Percentiles rank a stretch among this genome's conserved stretches.
These are phyloP conservation scores for Syritta pipiens DNA, from an alignment of 2,888 invertebrate species.

Conservation along the genomic window DNA sequence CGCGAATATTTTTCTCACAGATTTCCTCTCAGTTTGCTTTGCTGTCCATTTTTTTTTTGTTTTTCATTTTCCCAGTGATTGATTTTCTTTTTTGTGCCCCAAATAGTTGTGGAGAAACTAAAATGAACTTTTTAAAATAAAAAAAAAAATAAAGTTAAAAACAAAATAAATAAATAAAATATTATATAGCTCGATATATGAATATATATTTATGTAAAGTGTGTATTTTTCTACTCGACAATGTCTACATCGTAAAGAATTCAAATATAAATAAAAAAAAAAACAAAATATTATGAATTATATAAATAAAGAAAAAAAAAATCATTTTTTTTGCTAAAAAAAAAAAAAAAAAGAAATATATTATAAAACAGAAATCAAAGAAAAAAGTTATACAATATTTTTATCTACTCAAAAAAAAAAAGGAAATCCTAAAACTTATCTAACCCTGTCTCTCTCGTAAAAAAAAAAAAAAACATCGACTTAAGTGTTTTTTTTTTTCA, in stretches of 20 bases:
- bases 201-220: slow-evolving; percentile 52
- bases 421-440: not conserved
- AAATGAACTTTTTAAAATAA: not conserved
- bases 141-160: not conserved
- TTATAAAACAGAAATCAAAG: not conserved
- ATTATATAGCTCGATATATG: slow-evolving; percentile 36
- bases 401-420: slow-evolving; percentile 17
- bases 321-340: too few relatives aligned
- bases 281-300: not conserved
- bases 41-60: not conserved
- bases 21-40: not conserved
- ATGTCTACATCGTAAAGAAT: slow-evolving; percentile 30
- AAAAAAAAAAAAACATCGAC: slow-evolving; percentile 24
- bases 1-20: slow-evolving; percentile 25
- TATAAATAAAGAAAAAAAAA: not conserved
- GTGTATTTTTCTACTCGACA: slow-evolving; percentile 49
- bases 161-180: slow-evolving; percentile 17
- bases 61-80: not conserved
- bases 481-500: not conserved
- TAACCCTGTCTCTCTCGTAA: not conserved
- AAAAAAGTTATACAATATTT: slow-evolving; percentile 2
- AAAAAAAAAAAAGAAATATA: not conserved
- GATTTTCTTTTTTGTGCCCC: not conserved
- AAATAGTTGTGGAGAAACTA: slow-evolving; percentile 17
- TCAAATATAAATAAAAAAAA: slow-evolving; percentile 6